Evolutionary conservation across 2,113 vertebrate species (phyloP), one percentile per base, ranked within the genome.

Genomic region (Onychostoma macrolepis): DNA sequence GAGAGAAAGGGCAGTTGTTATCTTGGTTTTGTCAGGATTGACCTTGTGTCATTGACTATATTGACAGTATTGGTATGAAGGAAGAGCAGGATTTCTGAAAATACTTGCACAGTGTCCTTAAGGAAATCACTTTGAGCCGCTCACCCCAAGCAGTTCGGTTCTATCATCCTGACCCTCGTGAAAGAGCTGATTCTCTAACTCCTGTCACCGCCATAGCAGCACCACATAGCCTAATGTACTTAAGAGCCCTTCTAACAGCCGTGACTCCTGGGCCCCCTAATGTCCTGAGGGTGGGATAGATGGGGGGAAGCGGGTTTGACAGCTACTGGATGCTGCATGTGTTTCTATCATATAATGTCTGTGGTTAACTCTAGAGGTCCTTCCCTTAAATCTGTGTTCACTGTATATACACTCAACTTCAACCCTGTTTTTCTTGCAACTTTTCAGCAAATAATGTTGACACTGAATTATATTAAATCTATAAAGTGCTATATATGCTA

Each of bases 201-300:
- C 95, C 95, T 95, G 95, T 94, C 94, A 94, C 94, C 94, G 96
- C 94, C 94, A 96, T 94, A 94, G 93, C 96, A 96, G 93, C 95
- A 94, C 95, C 5, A 95, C 96, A 96, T 96, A 94, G 90, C 94
- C 90, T 93, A 94, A 96, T 96, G 96, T 94, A 95, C 96, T 96
- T 96, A 96, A 97, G 96, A 97, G 93, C 93, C 94, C 91, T 82
- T 80, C 93, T 97, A 98, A 99, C 94, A 97, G 95, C 95, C 97
- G 91, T 98, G 96, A 98, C 97, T 97, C 96, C 97, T 97, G 93
- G 93, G 93, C 95, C 88, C 84, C 87, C 91, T 88, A 84, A 91
- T 86, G 90, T 94, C 95, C 96, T 94, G 93, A 93, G 95, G 96
- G 94, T 90, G 91, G 61, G 87, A 92, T 88, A 91, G 92, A 92